Evolutionary conservation across 2,113 vertebrate genomes (phyloP).

Genomic region (Butorides virescens): DNA sequence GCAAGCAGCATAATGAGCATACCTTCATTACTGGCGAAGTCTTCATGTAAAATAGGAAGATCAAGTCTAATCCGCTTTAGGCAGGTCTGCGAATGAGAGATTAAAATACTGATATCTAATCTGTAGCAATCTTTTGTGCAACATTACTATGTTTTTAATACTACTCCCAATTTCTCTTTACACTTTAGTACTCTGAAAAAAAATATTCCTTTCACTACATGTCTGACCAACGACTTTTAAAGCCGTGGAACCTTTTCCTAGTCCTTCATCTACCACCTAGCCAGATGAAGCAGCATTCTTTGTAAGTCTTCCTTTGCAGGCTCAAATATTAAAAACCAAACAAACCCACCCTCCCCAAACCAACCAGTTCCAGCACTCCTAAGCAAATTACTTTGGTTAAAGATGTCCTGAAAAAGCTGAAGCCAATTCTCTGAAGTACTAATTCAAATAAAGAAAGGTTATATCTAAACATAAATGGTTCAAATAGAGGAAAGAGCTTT

Average conservation of each 20-base stretch:
- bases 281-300: neutral
- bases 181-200: neutral
- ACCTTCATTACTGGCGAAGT: slow-evolving; percentile 79
- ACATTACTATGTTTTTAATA: neutral
- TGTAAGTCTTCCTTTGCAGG: neutral
- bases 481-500: neutral
- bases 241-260: neutral
- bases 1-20: neutral
- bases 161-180: neutral
- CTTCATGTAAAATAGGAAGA: slow-evolving; percentile 88
- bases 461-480: neutral
- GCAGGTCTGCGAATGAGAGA: slow-evolving; percentile 82
- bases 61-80: slow-evolving; percentile 94
- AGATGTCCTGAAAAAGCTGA: neutral
- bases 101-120: neutral
- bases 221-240: neutral
- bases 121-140: neutral
- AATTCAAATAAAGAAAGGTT: neutral
- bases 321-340: neutral
- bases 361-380: neutral
- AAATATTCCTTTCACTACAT: neutral
- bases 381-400: neutral
- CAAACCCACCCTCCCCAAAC: neutral
- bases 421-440: neutral
- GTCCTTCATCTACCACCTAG: neutral